These are phyloP conservation scores for Brachyistius frenatus DNA, from an alignment of 2,113 vertebrate species.

Conservation along the genomic window DNA sequence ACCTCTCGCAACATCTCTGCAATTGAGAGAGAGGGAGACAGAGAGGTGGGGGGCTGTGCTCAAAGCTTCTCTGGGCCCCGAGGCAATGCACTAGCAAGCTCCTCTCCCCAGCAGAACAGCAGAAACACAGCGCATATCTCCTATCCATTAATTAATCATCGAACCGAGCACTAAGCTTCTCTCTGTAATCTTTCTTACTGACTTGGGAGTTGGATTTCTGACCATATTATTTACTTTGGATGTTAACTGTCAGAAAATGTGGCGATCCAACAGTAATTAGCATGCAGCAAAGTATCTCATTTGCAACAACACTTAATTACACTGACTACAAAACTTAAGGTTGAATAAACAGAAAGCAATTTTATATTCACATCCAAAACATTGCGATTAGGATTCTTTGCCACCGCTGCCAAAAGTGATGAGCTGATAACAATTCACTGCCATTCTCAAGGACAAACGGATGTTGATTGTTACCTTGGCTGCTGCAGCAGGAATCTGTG, in stretches of 20 bases:
- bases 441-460: slow-evolving; percentile 34
- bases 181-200: slow-evolving; percentile 60
- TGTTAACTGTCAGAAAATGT: slow-evolving; percentile 44
- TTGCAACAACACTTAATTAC: background rate
- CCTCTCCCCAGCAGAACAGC: slow-evolving; percentile 52
- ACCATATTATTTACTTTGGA: slow-evolving; percentile 56
- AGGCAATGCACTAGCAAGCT: slow-evolving; percentile 44
- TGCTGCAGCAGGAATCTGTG: slow-evolving; percentile 12
- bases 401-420: slow-evolving; percentile 13
- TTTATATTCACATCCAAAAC: slow-evolving; percentile 31
- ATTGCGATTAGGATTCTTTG: slow-evolving; percentile 38
- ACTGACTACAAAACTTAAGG: slow-evolving; percentile 31
- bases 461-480: slow-evolving; percentile 35
- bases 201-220: slow-evolving; percentile 60
- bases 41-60: slow-evolving; percentile 24
- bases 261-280: slow-evolving; percentile 24
- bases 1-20: slow-evolving; percentile 41
- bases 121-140: slow-evolving; percentile 52
- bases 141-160: slow-evolving; percentile 69
- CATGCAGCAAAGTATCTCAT: slow-evolving; percentile 25
- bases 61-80: slow-evolving; percentile 58
- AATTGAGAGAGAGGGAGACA: slow-evolving; percentile 34
- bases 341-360: slow-evolving; percentile 17
- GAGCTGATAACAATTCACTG: slow-evolving; percentile 25
- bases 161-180: slow-evolving; percentile 27